Conservation (phyloP, 2,113 vertebrate species). For the Lasiurus cinereus region DNA sequence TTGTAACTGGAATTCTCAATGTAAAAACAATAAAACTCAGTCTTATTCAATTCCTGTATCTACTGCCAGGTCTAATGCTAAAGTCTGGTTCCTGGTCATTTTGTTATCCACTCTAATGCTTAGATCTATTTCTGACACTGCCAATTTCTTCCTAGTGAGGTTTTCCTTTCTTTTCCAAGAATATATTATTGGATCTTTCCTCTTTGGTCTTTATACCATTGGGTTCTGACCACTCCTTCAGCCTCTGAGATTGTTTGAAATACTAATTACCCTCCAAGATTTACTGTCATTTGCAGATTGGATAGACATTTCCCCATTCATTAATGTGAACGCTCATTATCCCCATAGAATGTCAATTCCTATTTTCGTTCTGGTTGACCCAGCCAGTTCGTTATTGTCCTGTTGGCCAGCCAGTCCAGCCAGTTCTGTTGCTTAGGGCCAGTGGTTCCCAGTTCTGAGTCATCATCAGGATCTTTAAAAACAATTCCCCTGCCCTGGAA, state of each 20-base stretch:
- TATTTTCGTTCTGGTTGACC: not conserved
- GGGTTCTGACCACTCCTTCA: not conserved
- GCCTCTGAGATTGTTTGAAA: not conserved
- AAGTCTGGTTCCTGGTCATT: not conserved
- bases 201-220: not conserved
- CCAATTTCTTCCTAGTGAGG: not conserved
- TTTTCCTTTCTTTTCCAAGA: slow-evolving; percentile 38
- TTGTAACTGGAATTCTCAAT: not conserved
- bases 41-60: not conserved
- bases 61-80: not conserved
- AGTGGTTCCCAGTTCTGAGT: not conserved
- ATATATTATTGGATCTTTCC: not conserved
- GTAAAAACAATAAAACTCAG: not conserved
- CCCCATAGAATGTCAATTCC: not conserved
- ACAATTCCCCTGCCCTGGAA: not conserved
- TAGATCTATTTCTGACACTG: slow-evolving; percentile 19
- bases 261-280: not conserved
- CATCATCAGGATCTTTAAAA: not conserved
- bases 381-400: not conserved
- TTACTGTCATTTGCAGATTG: slow-evolving; percentile 43
- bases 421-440: not conserved
- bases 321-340: not conserved
- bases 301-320: not conserved
- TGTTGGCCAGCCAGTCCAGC: not conserved
- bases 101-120: not conserved